Conservation (phyloP, 37 sponge, comb jelly and placozoan genomes). For the Dysidea cf. avara region DNA sequence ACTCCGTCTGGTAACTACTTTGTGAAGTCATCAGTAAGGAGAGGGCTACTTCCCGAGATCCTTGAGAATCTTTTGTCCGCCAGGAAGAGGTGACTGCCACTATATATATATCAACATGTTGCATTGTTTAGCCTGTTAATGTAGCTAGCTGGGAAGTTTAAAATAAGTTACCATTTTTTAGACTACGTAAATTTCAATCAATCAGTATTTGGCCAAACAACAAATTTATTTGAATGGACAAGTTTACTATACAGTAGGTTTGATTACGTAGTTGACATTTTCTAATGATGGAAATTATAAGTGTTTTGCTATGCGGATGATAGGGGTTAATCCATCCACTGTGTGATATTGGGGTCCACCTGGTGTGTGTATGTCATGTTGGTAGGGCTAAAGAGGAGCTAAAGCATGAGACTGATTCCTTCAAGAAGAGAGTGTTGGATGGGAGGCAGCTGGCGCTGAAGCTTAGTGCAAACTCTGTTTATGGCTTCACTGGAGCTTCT, state of each 20-base stretch:
- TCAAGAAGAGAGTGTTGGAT: conserved; percentile 90
- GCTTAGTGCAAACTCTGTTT: conserved; percentile 97
- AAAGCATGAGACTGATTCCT: conserved; percentile 90
- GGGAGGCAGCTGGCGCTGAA: conserved; percentile 95
- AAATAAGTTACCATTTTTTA: too few species aligned
- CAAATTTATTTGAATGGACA: too few species aligned
- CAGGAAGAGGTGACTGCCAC: conserved; percentile 79
- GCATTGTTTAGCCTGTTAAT: background rate
- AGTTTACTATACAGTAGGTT: too few species aligned
- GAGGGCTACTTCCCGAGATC: conserved; percentile 86
- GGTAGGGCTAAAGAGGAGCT: conserved; percentile 90
- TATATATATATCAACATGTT: background rate
- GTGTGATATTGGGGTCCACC: too few species aligned
- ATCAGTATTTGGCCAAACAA: too few species aligned
- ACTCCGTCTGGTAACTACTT: conserved; percentile 93
- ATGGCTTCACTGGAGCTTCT: conserved; percentile 97
- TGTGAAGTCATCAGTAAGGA: conserved; percentile 70
- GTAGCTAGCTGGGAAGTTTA: background rate
- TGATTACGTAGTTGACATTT: too few species aligned
- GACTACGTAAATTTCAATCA: too few species aligned
- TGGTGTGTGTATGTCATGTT: too few species aligned
- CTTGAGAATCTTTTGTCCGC: conserved; percentile 76
- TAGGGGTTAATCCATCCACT: too few species aligned
- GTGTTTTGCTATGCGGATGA: conserved; percentile 2
- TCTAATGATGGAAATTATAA: background rate